phyloP scores from a whole-genome alignment of 2,113 vertebrate species.

The Chamaetylas fuelleborni region DNA sequence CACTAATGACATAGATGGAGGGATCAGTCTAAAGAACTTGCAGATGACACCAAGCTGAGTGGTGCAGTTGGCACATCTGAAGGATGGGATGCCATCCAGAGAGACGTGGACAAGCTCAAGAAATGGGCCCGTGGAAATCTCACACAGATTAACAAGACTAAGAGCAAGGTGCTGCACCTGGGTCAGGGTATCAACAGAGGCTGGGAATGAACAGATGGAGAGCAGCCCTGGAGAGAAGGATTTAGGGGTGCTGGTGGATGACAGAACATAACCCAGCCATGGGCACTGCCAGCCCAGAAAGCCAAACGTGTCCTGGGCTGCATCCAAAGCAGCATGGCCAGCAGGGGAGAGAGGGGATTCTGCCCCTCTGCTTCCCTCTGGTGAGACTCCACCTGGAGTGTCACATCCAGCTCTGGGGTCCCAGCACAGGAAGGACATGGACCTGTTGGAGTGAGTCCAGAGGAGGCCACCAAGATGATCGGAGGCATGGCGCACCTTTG shows the following conservation, averaged over 20 bases:
- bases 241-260: background rate
- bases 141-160: background rate
- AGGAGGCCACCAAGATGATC: background rate
- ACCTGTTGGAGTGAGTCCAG: background rate
- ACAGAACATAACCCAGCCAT: background rate
- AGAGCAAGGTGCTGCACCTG: background rate
- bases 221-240: no score
- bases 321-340: background rate
- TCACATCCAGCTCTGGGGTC: no score
- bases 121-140: background rate
- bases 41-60: background rate
- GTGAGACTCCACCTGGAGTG: fast-evolving
- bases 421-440: background rate
- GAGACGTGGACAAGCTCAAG: background rate
- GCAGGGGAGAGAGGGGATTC: background rate
- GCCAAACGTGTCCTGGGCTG: background rate
- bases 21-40: background rate
- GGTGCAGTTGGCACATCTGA: background rate
- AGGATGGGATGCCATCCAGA: background rate
- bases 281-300: background rate
- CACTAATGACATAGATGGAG: background rate
- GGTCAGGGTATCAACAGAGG: background rate
- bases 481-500: background rate
- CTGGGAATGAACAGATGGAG: background rate
- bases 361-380: background rate